These are phyloP conservation scores for Blastomussa wellsi DNA, from an alignment of 92 coral and sea anemone species.

Conservation along the genomic window DNA sequence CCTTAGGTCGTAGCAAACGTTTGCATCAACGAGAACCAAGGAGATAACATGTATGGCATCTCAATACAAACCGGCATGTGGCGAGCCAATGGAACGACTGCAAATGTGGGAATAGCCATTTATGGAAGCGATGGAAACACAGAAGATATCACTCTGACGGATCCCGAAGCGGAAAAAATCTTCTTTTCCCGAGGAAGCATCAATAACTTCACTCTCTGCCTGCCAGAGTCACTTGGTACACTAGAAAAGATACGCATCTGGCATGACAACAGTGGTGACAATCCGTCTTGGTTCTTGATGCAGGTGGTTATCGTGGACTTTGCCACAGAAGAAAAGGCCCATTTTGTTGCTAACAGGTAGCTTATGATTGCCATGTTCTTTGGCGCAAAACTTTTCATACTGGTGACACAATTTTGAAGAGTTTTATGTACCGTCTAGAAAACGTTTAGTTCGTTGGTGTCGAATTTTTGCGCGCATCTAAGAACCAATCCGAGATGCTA, in stretches of 20 bases:
- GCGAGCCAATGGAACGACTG: slow-evolving; percentile 83
- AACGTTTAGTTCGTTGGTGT: neutral
- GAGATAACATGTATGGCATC: slow-evolving; percentile 60
- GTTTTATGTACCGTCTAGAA: neutral
- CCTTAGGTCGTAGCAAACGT: slow-evolving; percentile 75
- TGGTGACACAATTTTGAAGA: neutral
- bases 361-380: neutral
- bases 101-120: slow-evolving; percentile 73
- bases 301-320: slow-evolving; percentile 63
- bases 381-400: neutral
- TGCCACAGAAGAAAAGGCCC: slow-evolving; percentile 47
- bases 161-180: slow-evolving; percentile 53
- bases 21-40: slow-evolving; percentile 41
- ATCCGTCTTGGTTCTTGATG: slow-evolving; percentile 83
- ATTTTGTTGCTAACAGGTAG: slow-evolving; percentile 73
- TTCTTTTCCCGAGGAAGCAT: slow-evolving; percentile 87
- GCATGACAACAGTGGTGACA: slow-evolving; percentile 84
- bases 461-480: neutral
- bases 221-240: slow-evolving; percentile 66
- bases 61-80: slow-evolving; percentile 89
- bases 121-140: slow-evolving; percentile 72
- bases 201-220: slow-evolving; percentile 72
- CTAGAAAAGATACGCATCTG: slow-evolving; percentile 69
- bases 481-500: too few species aligned
- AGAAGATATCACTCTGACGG: slow-evolving; percentile 65